Conservation (phyloP, 2,888 invertebrate species). For the Rhyacophila evoluta region DNA sequence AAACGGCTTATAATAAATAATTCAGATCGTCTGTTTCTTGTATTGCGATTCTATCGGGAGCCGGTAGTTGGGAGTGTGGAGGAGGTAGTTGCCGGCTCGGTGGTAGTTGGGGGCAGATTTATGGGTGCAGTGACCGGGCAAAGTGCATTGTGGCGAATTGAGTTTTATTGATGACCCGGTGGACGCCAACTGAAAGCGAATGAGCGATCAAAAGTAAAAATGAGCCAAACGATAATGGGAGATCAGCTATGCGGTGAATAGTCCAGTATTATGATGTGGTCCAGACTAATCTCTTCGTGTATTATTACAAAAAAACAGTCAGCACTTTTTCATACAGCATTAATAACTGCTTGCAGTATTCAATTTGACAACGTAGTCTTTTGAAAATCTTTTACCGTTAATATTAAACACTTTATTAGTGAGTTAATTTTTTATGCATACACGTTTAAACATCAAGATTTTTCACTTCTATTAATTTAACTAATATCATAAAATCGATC, state of each 20-base stretch:
- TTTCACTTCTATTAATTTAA: no score
- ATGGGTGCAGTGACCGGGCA: slow-evolving; percentile 7
- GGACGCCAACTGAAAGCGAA: background rate
- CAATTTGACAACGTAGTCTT: no score
- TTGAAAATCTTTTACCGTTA: no score
- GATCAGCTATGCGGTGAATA: background rate
- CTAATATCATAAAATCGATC: no score
- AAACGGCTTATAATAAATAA: slow-evolving; percentile 46
- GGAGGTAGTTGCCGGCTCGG: background rate
- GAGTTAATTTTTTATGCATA: no score
- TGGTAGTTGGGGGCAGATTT: slow-evolving; percentile 23
- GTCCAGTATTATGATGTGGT: background rate
- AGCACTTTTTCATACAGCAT: no score
- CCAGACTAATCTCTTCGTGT: background rate
- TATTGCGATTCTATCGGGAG: slow-evolving; percentile 27
- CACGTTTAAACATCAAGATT: no score
- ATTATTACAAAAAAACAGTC: no score
- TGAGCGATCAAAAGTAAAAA: slow-evolving; percentile 13
- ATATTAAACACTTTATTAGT: no score
- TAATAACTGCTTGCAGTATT: no score
- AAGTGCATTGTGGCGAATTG: slow-evolving; percentile 28
- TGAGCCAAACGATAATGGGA: background rate
- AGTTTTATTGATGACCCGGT: slow-evolving; percentile 23
- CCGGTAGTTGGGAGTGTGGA: background rate
- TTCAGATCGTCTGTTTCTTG: slow-evolving; percentile 34